phyloP scores from a whole-genome alignment of 2,797 vertebrate genomes.

The Brotula barbata region DNA sequence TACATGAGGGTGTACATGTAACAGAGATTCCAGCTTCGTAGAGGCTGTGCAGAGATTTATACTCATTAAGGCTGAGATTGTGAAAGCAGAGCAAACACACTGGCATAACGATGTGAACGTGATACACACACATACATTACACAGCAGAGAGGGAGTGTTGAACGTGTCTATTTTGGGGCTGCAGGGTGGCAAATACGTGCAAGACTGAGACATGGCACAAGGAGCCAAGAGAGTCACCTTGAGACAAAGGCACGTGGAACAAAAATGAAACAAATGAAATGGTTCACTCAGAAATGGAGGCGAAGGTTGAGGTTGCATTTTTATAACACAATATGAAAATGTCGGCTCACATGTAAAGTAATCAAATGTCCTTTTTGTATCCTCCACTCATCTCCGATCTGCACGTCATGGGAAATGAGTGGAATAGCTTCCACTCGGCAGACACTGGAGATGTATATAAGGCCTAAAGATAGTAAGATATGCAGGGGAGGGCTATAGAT shows the following conservation, averaged over 20 bases:
- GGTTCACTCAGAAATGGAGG: not conserved
- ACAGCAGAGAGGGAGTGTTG: constrained; percentile 24
- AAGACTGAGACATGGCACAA: constrained; percentile 24
- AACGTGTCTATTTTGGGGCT: constrained; percentile 62
- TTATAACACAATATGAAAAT: not conserved
- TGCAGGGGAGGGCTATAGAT: constrained; percentile 69
- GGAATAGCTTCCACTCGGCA: constrained; percentile 62
- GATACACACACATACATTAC: constrained; percentile 42
- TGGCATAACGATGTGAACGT: constrained; percentile 25
- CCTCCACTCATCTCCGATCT: constrained; percentile 6
- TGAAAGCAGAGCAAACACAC: constrained; percentile 35
- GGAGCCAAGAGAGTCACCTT: constrained; percentile 49
- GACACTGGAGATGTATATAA: constrained; percentile 68
- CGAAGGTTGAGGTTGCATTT: not conserved
- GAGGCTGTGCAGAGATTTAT: constrained; percentile 22
- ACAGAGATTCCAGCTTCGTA: constrained; percentile 11
- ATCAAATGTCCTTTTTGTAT: constrained; percentile 21
- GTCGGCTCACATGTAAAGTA: too few species aligned
- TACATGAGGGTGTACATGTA: constrained; percentile 19
- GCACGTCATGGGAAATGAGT: constrained; percentile 60
- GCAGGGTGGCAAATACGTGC: constrained; percentile 44
- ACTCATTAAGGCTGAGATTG: not conserved
- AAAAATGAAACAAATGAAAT: not conserved
- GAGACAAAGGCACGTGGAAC: constrained; percentile 12
- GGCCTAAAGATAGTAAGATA: constrained; percentile 70